These are phyloP conservation scores for Bungarus multicinctus DNA, from an alignment of 2,113 vertebrate genomes.

Conservation along the genomic window DNA sequence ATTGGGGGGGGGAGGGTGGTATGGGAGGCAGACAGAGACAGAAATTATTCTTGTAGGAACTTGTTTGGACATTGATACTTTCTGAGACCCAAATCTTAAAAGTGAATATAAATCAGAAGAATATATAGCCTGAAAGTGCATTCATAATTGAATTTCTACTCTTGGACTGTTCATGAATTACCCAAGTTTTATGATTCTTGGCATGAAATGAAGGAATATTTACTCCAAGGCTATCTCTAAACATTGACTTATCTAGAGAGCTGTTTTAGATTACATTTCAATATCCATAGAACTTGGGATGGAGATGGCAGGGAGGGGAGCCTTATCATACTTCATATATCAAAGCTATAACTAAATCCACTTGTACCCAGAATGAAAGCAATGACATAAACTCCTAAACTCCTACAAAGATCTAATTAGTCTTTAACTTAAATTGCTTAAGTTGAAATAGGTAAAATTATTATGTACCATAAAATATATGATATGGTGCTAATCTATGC, in stretches of 20 bases:
- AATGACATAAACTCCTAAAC: neutral
- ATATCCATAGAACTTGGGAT: conserved; percentile 8
- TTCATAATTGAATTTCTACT: neutral
- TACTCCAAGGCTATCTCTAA: conserved; percentile 26
- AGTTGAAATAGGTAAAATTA: conserved; percentile 62
- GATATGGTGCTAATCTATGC: conserved; percentile 24
- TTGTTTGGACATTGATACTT: neutral
- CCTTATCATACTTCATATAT: conserved; percentile 20
- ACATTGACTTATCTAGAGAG: conserved; percentile 7
- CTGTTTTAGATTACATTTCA: neutral
- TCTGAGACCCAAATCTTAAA: neutral
- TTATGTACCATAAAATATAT: conserved; percentile 41
- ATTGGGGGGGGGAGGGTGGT: too few species aligned
- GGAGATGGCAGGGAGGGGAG: neutral
- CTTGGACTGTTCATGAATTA: neutral
- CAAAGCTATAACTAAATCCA: conserved; percentile 31
- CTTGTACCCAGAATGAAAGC: neutral
- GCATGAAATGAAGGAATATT: neutral
- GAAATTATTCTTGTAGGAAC: neutral
- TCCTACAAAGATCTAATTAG: conserved; percentile 49
- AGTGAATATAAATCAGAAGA: conserved; percentile 1
- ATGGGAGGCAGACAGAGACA: neutral
- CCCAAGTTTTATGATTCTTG: conserved; percentile 6
- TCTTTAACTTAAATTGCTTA: conserved; percentile 52
- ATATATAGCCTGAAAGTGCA: neutral